Evolutionary conservation across 2,113 vertebrate genomes (phyloP).

Genomic region (Penelope pileata): DNA sequence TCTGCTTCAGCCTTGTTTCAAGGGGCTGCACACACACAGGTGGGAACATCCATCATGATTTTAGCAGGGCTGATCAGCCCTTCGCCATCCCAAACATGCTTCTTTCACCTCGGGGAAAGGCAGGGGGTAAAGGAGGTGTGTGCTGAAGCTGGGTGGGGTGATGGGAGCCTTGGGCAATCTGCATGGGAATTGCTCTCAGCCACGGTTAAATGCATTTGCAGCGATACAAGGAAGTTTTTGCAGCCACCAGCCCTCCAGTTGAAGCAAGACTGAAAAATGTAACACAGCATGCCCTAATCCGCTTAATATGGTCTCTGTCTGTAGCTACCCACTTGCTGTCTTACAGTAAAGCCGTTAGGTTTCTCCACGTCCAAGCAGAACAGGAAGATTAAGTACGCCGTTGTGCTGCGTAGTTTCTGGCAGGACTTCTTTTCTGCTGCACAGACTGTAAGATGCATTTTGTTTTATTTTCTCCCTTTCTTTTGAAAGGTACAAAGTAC

Average conservation of each 20-base stretch:
- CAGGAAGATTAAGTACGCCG: background rate
- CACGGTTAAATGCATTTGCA: background rate
- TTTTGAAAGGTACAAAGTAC: slow-evolving; percentile 60
- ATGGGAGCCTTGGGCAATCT: background rate
- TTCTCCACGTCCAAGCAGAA: background rate
- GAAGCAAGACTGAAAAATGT: slow-evolving; percentile 34
- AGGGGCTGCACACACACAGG: fast-evolving
- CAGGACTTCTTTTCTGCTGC: slow-evolving; percentile 30
- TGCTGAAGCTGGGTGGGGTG: background rate
- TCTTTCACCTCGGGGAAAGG: background rate
- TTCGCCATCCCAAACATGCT: background rate
- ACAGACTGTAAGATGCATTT: background rate
- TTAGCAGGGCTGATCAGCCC: background rate
- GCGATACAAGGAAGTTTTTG: background rate
- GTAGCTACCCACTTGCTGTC: background rate
- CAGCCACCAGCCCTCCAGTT: background rate
- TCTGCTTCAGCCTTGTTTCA: background rate
- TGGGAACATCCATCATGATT: background rate
- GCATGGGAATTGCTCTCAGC: background rate
- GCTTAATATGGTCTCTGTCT: background rate
- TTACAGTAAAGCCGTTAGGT: background rate
- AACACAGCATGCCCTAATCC: background rate
- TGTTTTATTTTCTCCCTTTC: slow-evolving; percentile 33
- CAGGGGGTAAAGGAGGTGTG: background rate
- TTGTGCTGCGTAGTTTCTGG: background rate